phyloP scores from a whole-genome alignment of 2,888 invertebrate species.

The Balanococcus diminutus region DNA sequence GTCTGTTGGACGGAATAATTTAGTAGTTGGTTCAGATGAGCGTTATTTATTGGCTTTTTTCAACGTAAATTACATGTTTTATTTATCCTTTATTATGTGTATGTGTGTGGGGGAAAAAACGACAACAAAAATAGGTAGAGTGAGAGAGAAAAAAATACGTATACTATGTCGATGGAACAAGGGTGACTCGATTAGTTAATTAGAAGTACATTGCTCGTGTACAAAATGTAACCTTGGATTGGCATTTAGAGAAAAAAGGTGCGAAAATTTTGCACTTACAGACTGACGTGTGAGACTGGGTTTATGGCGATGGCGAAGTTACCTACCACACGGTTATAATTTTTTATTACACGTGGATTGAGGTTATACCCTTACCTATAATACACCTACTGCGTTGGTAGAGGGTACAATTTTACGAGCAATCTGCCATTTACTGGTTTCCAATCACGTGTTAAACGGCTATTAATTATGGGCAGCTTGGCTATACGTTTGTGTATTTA shows the following conservation, averaged over 20 bases:
- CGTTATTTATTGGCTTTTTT: conserved; percentile 30
- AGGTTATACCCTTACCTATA: no score
- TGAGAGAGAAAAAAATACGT: background rate
- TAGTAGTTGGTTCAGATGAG: background rate
- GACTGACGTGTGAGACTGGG: no score
- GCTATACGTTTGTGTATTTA: conserved; percentile 6
- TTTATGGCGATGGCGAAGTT: background rate
- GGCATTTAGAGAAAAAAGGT: background rate
- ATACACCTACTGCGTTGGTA: no score
- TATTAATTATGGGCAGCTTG: conserved; percentile 24
- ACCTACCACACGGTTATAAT: background rate
- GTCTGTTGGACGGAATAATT: background rate
- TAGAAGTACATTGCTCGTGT: background rate
- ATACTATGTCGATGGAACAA: background rate
- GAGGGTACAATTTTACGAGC: background rate
- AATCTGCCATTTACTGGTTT: conserved; percentile 21
- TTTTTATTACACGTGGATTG: background rate
- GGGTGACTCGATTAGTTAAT: conserved; percentile 33
- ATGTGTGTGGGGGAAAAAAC: background rate
- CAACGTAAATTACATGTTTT: conserved; percentile 15
- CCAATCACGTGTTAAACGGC: conserved; percentile 33
- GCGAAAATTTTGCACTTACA: background rate
- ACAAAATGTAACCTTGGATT: background rate
- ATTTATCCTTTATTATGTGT: background rate
- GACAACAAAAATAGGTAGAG: background rate